Evolutionary conservation across 1,140 invertebrate species (phyloP), one percentile per base, ranked within the genome.

Genomic region (Drosophila mauritiana): DNA sequence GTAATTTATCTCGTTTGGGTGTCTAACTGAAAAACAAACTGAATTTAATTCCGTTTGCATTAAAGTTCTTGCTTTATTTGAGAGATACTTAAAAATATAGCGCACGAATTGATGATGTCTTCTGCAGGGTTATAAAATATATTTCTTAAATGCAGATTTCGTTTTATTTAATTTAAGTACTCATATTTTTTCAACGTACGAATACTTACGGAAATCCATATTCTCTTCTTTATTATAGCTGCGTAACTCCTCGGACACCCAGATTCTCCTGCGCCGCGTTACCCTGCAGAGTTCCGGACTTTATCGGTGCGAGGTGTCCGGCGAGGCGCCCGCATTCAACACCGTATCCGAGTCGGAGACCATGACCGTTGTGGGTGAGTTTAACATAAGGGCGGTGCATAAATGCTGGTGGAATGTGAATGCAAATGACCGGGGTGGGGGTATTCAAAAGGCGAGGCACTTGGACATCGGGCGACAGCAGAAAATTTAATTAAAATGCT

Each of bases 241-340:
- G 72, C 94, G 94, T 77, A 94, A 96, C 81, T 96, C 95, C 6
- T 94, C 94, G 57, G 94, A 95, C 56, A 94, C 92, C 65, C 93
- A 94, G 88, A 95, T 97, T 11, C 93, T 94, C 57, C 91, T 97
- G 53, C 93, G 93, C 69, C 94, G 94, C 56, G 94, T 97, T 45
- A 95, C 95, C 64, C 92, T 96, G 31, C 93, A 95, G 75, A 95
- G 95, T 65, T 94, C 94, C 22, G 96, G 96, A 56, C 92, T 94
- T 15, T 97, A 96, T 92, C 94, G 95, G 79, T 97, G 96, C 91
- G 96, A 97, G 91, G 95, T 97, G 61, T 96, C 96, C 10, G 96
- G 95, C 10, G 96, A 97, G 92, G 96, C 95, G 45, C 95, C 96
- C 27, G 95, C 94, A 69, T 96, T 96, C 90, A 94, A 95, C 90